A percentile compares a stretch with the other conserved stretches of the same genome.
These are phyloP conservation scores for Premnoplex brunnescens DNA, from an alignment of 2,797 vertebrate genomes.

Conservation along the genomic window DNA sequence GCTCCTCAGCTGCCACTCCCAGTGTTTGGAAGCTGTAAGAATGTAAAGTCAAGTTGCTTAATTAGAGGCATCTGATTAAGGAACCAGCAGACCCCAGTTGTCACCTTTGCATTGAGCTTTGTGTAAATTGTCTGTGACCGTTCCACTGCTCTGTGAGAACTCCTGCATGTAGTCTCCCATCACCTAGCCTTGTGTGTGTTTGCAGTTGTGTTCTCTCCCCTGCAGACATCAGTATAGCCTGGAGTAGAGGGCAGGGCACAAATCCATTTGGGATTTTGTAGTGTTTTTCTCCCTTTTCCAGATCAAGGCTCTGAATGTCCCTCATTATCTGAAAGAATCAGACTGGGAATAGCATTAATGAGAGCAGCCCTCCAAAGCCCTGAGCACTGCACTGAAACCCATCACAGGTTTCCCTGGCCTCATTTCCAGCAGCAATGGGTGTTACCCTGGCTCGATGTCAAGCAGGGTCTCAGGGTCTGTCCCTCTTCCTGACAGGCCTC, in stretches of 20 bases:
- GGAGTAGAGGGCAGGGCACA: not conserved
- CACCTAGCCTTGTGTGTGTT: not conserved
- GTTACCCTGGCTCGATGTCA: not conserved
- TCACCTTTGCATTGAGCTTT: not conserved
- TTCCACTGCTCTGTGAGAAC: not conserved
- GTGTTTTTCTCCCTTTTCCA: not conserved
- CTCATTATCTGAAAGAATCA: not conserved
- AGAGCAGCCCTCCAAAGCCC: not conserved
- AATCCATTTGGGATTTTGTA: not conserved
- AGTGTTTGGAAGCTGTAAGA: not conserved
- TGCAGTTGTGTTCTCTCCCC: not conserved
- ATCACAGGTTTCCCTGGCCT: not conserved
- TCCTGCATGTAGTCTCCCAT: not conserved
- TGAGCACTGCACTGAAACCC: not conserved
- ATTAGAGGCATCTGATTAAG: not conserved
- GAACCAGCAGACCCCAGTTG: not conserved
- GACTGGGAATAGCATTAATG: not conserved
- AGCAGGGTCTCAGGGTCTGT: not conserved
- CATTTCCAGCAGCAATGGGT: not conserved
- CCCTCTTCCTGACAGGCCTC: not conserved
- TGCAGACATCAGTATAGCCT: not conserved
- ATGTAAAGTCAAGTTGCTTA: not conserved
- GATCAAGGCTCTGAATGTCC: not conserved
- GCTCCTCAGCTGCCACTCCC: not conserved
- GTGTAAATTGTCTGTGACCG: accelerated